phyloP scores from a whole-genome alignment of 2,113 vertebrate species.

The Stegastes partitus region DNA sequence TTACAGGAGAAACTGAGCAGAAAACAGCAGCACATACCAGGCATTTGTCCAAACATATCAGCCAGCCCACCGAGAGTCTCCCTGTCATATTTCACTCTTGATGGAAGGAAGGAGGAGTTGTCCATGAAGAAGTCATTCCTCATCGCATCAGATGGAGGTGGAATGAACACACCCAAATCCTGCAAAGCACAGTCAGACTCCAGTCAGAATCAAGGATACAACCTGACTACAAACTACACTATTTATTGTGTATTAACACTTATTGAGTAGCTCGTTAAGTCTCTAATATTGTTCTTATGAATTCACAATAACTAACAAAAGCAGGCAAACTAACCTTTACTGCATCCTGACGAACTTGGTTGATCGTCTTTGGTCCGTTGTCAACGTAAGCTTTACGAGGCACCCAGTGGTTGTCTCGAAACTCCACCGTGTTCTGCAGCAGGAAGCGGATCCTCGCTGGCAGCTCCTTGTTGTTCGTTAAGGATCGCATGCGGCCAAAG shows the following conservation, averaged over 20 bases:
- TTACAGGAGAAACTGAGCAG: not conserved
- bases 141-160: slow-evolving; percentile 91
- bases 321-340: slow-evolving; percentile 87
- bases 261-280: not conserved
- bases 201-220: not conserved
- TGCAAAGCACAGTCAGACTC: slow-evolving; percentile 60
- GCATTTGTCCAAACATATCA: slow-evolving; percentile 99
- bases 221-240: too few relatives aligned
- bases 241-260: too few relatives aligned
- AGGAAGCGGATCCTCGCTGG: slow-evolving; percentile 99
- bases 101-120: slow-evolving; percentile 91
- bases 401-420: slow-evolving; percentile 95
- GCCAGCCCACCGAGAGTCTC: slow-evolving; percentile 97
- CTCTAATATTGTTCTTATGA: not conserved
- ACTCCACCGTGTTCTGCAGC: slow-evolving; percentile 99
- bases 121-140: slow-evolving; percentile 98
- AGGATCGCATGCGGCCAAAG: slow-evolving; percentile 97
- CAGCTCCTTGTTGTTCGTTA: slow-evolving; percentile 98
- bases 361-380: slow-evolving; percentile 99
- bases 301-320: not conserved
- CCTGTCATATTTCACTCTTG: slow-evolving; percentile 96
- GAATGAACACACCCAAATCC: slow-evolving; percentile 99
- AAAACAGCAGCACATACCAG: slow-evolving; percentile 84
- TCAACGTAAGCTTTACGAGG: slow-evolving; percentile 99
- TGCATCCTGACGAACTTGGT: slow-evolving; percentile 99